Evolutionary conservation across 2,797 vertebrate genomes (phyloP).

Genomic region (Labroides dimidiatus): DNA sequence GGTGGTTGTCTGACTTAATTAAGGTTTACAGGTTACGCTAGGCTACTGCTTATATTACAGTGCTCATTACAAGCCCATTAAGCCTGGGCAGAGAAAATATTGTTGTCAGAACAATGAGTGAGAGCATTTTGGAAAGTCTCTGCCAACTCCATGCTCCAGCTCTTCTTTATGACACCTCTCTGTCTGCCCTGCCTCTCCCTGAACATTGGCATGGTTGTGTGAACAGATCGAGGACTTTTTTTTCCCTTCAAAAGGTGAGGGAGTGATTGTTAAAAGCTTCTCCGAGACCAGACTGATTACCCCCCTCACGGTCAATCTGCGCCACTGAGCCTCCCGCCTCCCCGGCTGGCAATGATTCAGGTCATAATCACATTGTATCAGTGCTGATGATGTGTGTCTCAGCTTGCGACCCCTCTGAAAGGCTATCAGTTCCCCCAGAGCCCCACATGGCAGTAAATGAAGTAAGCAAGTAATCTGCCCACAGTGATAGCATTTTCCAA

Average conservation of each 20-base stretch:
- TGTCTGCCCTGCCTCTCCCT: slow-evolving; percentile 27
- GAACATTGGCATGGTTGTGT: slow-evolving; percentile 41
- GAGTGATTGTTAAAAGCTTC: slow-evolving; percentile 73
- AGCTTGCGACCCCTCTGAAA: slow-evolving; percentile 65
- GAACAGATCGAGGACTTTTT: slow-evolving; percentile 53
- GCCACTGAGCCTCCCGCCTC: slow-evolving; percentile 59
- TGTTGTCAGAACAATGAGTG: slow-evolving; percentile 80
- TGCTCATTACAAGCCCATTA: slow-evolving; percentile 84
- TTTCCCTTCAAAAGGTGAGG: slow-evolving; percentile 54
- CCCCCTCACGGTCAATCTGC: slow-evolving; percentile 65
- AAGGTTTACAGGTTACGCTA: slow-evolving; percentile 83
- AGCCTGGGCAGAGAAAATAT: slow-evolving; percentile 76
- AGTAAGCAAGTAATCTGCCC: slow-evolving; percentile 78
- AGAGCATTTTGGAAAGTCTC: slow-evolving; percentile 63
- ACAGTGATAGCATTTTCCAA: slow-evolving; percentile 75
- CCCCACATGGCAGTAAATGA: slow-evolving; percentile 72
- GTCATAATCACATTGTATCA: slow-evolving; percentile 76
- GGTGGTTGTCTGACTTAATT: slow-evolving; percentile 82
- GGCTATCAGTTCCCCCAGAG: slow-evolving; percentile 62
- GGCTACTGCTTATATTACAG: slow-evolving; percentile 80
- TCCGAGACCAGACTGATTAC: slow-evolving; percentile 69
- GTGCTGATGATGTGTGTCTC: slow-evolving; percentile 72
- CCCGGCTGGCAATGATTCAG: slow-evolving; percentile 72
- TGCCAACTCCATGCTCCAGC: slow-evolving; percentile 54
- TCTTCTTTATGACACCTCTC: slow-evolving; percentile 54